Evolutionary conservation across 1,140 invertebrate genomes (phyloP).

Genomic region (Elymnias hypermnestra): DNA sequence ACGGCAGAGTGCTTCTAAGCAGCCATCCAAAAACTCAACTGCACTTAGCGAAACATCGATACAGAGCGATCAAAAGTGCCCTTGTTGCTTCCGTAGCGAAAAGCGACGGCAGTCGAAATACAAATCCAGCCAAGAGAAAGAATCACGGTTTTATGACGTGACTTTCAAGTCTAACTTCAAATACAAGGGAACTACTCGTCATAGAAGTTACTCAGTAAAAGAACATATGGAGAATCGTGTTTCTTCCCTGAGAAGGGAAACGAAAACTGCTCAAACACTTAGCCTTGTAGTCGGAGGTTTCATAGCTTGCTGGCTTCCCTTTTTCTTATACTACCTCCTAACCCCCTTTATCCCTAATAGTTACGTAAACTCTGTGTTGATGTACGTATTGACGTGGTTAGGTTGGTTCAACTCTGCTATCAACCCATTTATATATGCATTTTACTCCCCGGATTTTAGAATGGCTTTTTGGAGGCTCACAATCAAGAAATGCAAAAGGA

Average conservation of each 20-base stretch:
- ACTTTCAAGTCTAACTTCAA: constrained; percentile 65
- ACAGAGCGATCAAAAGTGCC: constrained; percentile 53
- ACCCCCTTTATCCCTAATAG: constrained; percentile 81
- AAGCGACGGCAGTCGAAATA: constrained; percentile 41
- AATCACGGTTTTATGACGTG: constrained; percentile 53
- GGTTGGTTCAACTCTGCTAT: constrained; percentile 95
- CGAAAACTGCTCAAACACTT: constrained; percentile 92
- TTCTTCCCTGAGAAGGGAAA: constrained; percentile 83
- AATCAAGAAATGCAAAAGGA: constrained; percentile 71
- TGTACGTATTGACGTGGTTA: constrained; percentile 91
- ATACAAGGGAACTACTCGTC: constrained; percentile 41
- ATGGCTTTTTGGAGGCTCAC: constrained; percentile 89
- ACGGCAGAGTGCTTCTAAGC: constrained; percentile 55
- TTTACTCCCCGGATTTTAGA: constrained; percentile 90
- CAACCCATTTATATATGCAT: constrained; percentile 92
- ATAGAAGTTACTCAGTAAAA: constrained; percentile 60
- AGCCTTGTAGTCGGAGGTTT: constrained; percentile 95
- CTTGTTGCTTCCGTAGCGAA: constrained; percentile 59
- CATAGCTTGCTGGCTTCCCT: constrained; percentile 82
- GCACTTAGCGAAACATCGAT: constrained; percentile 50
- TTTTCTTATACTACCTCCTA: constrained; percentile 89
- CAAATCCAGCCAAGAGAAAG: constrained; percentile 49
- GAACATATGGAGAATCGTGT: constrained; percentile 74
- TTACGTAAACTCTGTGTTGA: constrained; percentile 80
- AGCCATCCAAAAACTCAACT: constrained; percentile 47